Evolutionary conservation across 2,113 vertebrate genomes (phyloP).

Genomic region (Lasiurus borealis): DNA sequence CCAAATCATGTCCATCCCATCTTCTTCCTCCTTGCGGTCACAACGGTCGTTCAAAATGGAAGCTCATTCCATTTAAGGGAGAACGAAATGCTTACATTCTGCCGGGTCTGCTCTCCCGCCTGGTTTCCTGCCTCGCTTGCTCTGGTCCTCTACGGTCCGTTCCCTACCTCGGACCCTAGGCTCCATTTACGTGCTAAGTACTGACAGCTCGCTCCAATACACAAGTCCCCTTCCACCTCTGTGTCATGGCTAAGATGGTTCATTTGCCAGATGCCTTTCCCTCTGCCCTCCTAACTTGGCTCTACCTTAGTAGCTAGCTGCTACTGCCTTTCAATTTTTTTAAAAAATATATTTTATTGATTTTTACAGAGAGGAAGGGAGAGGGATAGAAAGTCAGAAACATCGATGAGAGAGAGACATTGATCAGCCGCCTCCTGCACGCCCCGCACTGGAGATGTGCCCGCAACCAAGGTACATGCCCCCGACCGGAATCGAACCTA

Average conservation of each 20-base stretch:
- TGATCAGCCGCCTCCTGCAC: too few species aligned
- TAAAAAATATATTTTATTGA: too few species aligned
- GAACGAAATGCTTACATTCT: not conserved
- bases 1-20: not conserved
- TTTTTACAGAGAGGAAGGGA: too few species aligned
- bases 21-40: not conserved
- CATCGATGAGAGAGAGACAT: too few species aligned
- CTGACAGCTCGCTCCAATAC: not conserved
- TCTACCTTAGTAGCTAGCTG: not conserved
- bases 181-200: not conserved
- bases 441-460: too few species aligned
- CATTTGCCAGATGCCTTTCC: not conserved
- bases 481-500: too few species aligned
- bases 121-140: not conserved
- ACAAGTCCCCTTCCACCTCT: not conserved
- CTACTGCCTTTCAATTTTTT: not conserved
- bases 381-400: too few species aligned
- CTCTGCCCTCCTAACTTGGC: not conserved
- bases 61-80: not conserved
- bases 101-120: not conserved
- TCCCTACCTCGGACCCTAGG: not conserved
- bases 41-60: not conserved
- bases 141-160: not conserved
- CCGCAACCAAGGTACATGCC: too few species aligned
- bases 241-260: not conserved